Evolutionary conservation across 2,888 invertebrate species (phyloP).

Genomic region (Cephus rjabovi): DNA sequence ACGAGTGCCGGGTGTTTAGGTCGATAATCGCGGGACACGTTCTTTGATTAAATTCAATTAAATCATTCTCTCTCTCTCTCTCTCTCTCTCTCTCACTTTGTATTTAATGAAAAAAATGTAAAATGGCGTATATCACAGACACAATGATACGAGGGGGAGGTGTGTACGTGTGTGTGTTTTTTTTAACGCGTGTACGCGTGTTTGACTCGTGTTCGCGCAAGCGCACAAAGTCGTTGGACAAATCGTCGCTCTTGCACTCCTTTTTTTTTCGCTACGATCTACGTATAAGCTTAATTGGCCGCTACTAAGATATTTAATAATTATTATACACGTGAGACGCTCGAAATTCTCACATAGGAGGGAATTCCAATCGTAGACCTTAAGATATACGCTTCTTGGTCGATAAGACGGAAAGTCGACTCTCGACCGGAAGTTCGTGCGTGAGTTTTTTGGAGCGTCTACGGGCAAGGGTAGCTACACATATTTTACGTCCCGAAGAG

Average conservation of each 20-base stretch:
- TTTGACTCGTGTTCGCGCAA: background rate
- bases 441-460: background rate
- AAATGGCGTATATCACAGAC: slow-evolving; percentile 51
- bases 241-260: background rate
- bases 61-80: background rate
- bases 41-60: background rate
- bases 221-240: background rate
- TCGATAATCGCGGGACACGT: background rate
- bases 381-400: background rate
- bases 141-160: slow-evolving; percentile 41
- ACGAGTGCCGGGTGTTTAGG: background rate
- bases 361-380: slow-evolving; percentile 25
- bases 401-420: background rate
- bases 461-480: background rate
- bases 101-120: slow-evolving; percentile 14
- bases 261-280: slow-evolving; percentile 21
- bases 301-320: slow-evolving; percentile 13
- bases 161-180: slow-evolving; percentile 8
- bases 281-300: slow-evolving; percentile 36
- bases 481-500: background rate
- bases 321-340: slow-evolving; percentile 13
- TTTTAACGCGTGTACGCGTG: background rate
- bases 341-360: slow-evolving; percentile 5
- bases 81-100: background rate
- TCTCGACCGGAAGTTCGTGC: background rate